Evolutionary conservation across 2,797 vertebrate species (phyloP).

Genomic region (Xenops minutus): DNA sequence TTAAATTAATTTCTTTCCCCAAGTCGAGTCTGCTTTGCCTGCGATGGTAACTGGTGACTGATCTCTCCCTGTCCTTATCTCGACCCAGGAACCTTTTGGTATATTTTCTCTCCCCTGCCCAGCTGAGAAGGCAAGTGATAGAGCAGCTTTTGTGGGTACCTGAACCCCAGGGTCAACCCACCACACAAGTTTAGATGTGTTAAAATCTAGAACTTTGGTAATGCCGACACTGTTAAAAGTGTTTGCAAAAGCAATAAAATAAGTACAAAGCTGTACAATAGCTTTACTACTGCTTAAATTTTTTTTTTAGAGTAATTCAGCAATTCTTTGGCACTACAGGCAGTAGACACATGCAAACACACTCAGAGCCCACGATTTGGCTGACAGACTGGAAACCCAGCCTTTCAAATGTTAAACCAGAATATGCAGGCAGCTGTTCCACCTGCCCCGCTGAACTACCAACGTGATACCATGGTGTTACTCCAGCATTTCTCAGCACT

Average conservation of each 20-base stretch:
- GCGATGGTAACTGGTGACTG: too few relatives aligned
- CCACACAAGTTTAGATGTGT: not conserved
- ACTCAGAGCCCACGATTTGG: not conserved
- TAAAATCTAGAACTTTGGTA: not conserved
- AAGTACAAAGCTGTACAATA: not conserved
- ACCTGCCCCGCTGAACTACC: not conserved
- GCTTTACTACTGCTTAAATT: not conserved
- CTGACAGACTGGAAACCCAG: constrained; percentile 23
- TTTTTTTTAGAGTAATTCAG: not conserved
- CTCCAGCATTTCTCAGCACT: not conserved
- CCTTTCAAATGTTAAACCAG: constrained; percentile 2
- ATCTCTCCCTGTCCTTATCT: too few relatives aligned
- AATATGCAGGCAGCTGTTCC: not conserved
- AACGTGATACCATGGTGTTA: not conserved
- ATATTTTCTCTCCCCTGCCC: too few relatives aligned
- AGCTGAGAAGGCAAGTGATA: not conserved
- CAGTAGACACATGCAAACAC: not conserved
- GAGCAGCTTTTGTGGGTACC: not conserved
- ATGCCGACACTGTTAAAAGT: not conserved
- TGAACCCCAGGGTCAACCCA: not conserved
- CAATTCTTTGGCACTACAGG: not conserved
- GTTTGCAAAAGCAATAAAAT: not conserved
- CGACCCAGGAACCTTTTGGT: too few relatives aligned
- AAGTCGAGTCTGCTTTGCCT: too few relatives aligned
- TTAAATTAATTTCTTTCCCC: too few relatives aligned